A percentile compares a stretch with the other conserved stretches of the same genome.
These are phyloP conservation scores for Phyllotreta cruciferae DNA, from an alignment of 2,888 invertebrate genomes.

Conservation along the genomic window DNA sequence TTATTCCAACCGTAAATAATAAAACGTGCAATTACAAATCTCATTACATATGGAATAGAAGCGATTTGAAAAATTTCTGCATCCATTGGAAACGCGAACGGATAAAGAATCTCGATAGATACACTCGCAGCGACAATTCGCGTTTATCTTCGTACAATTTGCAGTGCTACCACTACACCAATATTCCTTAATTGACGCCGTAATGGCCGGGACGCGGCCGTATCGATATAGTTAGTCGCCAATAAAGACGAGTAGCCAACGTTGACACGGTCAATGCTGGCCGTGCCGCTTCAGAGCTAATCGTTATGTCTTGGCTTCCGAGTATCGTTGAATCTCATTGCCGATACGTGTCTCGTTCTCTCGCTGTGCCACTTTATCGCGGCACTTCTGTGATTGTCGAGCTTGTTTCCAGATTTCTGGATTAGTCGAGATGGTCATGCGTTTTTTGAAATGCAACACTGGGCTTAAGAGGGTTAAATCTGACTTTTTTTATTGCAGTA, in stretches of 20 bases:
- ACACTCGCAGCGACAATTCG: too few relatives aligned
- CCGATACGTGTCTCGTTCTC: conserved; percentile 23
- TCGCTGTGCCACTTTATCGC: conserved; percentile 25
- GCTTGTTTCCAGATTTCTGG: conserved; percentile 13
- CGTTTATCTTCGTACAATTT: conserved; percentile 43
- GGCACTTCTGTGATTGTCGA: conserved; percentile 20
- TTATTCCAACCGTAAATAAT: too few relatives aligned
- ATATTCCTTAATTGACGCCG: conserved; percentile 52
- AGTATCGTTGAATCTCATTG: conserved; percentile 37
- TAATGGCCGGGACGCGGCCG: conserved; percentile 49
- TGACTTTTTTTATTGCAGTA: conserved; percentile 16
- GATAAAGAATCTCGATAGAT: too few relatives aligned
- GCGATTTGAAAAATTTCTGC: conserved; percentile 43
- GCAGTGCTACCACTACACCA: conserved; percentile 51
- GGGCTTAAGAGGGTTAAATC: too few relatives aligned
- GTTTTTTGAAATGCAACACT: too few relatives aligned
- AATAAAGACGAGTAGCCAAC: conserved; percentile 47
- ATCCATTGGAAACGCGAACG: conserved; percentile 7
- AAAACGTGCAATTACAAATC: too few relatives aligned
- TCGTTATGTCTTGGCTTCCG: conserved; percentile 39
- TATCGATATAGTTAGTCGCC: conserved; percentile 47
- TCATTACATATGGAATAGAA: too few relatives aligned
- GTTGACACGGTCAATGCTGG: conserved; percentile 37
- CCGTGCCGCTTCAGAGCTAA: conserved; percentile 32
- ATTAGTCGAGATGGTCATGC: not conserved